Percentiles rank a stretch among this genome's conserved stretches.
These are phyloP conservation scores for Enoplolaimus lenunculus DNA, from an alignment of 2,888 invertebrate species.

Conservation along the genomic window DNA sequence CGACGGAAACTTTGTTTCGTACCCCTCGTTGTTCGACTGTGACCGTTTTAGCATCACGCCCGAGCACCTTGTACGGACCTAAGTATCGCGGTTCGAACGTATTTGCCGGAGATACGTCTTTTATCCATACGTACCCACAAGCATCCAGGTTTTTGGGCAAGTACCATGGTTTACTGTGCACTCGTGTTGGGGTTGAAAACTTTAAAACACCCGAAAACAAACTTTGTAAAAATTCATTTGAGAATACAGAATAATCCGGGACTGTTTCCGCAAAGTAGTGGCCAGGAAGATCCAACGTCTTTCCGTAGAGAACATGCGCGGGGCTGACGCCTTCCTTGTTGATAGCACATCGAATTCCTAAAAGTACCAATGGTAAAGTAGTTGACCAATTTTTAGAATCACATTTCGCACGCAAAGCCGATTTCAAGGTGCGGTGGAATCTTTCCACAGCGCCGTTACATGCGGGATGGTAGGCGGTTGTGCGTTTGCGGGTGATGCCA, in stretches of 20 bases:
- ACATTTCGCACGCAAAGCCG: neutral
- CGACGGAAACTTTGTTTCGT: neutral
- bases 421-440: neutral
- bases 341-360: neutral
- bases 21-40: neutral
- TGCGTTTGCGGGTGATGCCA: neutral
- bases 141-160: neutral
- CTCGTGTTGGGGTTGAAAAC: neutral
- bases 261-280: neutral
- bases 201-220: neutral
- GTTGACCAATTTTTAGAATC: neutral
- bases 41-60: neutral
- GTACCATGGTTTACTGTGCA: neutral
- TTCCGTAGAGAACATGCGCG: neutral
- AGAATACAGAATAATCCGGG: neutral
- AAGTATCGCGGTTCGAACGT: neutral
- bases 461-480: neutral
- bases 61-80: neutral
- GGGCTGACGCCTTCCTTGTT: neutral
- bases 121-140: neutral
- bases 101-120: neutral
- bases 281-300: neutral
- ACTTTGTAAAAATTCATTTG: neutral
- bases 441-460: neutral
- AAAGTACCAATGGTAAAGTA: neutral